Conservation (phyloP, 2,113 vertebrate species). For the Oreochromis niloticus region DNA sequence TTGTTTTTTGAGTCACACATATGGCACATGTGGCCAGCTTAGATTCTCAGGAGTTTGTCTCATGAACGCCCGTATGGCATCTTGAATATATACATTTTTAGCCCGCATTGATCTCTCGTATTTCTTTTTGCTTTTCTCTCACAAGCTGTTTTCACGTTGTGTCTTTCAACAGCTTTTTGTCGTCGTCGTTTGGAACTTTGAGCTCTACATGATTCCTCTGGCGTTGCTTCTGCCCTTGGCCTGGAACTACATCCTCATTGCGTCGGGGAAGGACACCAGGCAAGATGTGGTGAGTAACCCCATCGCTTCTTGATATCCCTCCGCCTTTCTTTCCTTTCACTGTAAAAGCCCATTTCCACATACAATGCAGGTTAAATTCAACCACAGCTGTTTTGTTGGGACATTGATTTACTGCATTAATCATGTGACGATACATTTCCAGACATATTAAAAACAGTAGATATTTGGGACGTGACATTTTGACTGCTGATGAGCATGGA, state of each 20-base stretch:
- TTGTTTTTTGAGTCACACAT: constrained; percentile 9
- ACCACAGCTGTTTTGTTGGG: neutral
- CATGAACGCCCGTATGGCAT: neutral
- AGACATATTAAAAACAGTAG: neutral
- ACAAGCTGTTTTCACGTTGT: neutral
- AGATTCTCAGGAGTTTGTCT: constrained; percentile 2
- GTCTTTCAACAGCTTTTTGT: constrained; percentile 83
- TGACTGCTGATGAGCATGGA: neutral
- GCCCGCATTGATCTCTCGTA: neutral
- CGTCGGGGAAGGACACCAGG: constrained; percentile 90
- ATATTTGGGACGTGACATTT: neutral
- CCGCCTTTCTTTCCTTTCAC: constrained; percentile 25
- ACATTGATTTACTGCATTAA: neutral
- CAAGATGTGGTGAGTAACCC: constrained; percentile 86
- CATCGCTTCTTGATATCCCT: constrained; percentile 1
- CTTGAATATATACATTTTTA: neutral
- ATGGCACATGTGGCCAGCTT: constrained; percentile 22
- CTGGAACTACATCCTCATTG: constrained; percentile 93
- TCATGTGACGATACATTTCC: neutral
- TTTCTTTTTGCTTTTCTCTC: constrained; percentile 16
- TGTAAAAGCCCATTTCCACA: neutral
- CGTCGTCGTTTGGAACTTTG: constrained; percentile 97
- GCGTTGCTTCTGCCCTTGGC: constrained; percentile 83
- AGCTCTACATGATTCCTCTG: constrained; percentile 96
- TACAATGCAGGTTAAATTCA: neutral